Evolutionary conservation across 2,888 invertebrate species (phyloP), one percentile per base, ranked within the genome.

Genomic region (Agrochola litura): DNA sequence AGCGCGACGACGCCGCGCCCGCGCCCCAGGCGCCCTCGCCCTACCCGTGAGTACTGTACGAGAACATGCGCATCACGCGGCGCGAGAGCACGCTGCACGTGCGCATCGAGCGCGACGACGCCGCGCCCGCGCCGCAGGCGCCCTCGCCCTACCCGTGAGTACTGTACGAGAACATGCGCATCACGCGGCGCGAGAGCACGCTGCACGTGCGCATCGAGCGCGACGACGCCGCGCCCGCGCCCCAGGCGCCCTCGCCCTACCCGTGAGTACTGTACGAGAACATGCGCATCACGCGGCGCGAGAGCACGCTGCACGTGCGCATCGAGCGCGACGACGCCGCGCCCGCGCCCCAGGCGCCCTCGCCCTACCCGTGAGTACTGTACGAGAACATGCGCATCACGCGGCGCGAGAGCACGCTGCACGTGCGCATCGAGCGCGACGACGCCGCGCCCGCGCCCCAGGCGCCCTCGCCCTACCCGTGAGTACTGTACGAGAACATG

Each of bases 31-130:
- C 79, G 46, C 97, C 87, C 0, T 85, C 89, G 4, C 81, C 91
- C 4, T 92, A 92, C 82, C 92, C 94, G 94, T 94, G n/a, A 90
- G 94, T 92, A 37, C 37, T 5, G 37, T 30, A 30, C 92, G 98
- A 98, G 94, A 98, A 98, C 91, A 98, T 98, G 98, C 97, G 98
- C 76, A 98, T 98, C 86, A 98, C 99, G 77, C 98, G 98, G 83
- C 98, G 98, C 78, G 98, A 98, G 82, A 95, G 97, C 66, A 92
- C 93, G 69, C 97, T 98, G 86, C 98, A 98, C 93, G 98, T 98
- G 61, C 97, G 98, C 94, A 98, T 98, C 83, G 98, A 89, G 88
- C 71, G 90, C 56, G 88, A 76, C 79, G 68, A 76, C 97, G 97
- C 75, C 19, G 71, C 75, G 37, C 77, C 83, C 1, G 76, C 58